Base-by-base conservation (phyloP, 2,113 vertebrate genomes). In the Phylloscopus trochiloides region DNA sequence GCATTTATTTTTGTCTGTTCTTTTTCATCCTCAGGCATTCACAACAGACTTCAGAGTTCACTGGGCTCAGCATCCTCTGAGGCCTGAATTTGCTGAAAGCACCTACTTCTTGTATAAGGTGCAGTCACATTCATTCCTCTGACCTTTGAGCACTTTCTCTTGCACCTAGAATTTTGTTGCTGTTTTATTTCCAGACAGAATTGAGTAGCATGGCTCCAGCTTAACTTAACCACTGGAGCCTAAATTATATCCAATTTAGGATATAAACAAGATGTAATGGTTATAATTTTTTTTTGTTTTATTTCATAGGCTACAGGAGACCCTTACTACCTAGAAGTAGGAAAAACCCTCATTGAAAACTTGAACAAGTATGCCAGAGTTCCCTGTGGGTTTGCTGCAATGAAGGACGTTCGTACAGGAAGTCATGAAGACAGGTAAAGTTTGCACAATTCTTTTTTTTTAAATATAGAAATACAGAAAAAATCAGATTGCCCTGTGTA, bases 71-170 rank as follows among this genome's bases (percentile, higher is more conserved):
- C 99, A 99, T 95, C 99, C 99, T 72, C 97, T 99, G 95, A 98
- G 99, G 87, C 99, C 99, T 71, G 99, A 99, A 97, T 99, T 99
- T 98, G 99, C 99, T 89, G 99, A 99, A 97, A 99, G 99, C 97
- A 99, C 99, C 87, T 99, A 99, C 94, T 99, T 99, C 97, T 98
- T 99, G 72, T 99, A 99, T 95, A 99, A 99, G 98, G 99, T 99
- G 98, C 98, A 98, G 86, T 58, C 21, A 8, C 42, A 72, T 75
- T 43, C 21, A 77, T 28, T 71, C 15, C 18, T 91, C 59, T 90
- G 67, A 24, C n/a, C 74, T 85, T 12, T 14, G 32, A n/a, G n/a
- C 57, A 15, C 70, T 75, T 63, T 21, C 14, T 25, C 24, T 38
- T 38, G 19, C 54, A 58, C 29, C 34, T 63, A 5, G 26, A 45